Evolutionary conservation across 2,888 invertebrate species (phyloP).

Genomic region (Oscheius sp.): DNA sequence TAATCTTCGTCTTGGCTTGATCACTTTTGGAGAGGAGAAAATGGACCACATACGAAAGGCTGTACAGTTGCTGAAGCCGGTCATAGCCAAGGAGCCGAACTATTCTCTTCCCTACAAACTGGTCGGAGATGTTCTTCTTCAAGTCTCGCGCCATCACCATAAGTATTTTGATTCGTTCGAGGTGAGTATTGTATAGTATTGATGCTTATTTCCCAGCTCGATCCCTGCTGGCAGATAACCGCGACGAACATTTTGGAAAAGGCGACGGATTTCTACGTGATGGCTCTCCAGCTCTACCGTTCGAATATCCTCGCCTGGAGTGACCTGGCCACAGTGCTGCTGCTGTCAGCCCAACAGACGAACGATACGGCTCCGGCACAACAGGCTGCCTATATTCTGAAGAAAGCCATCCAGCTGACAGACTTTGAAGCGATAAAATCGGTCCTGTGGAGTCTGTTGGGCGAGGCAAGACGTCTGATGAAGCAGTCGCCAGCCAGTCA

Average conservation of each 20-base stretch:
- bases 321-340: conserved; percentile 44
- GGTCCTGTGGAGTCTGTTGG: conserved; percentile 46
- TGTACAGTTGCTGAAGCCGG: conserved; percentile 15
- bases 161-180: conserved; percentile 23
- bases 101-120: conserved; percentile 37
- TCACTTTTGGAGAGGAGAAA: conserved; percentile 38
- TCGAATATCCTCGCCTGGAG: conserved; percentile 43
- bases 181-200: conserved; percentile 2
- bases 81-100: neutral
- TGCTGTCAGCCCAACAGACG: conserved; percentile 36
- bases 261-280: conserved; percentile 42
- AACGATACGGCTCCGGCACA: conserved; percentile 30
- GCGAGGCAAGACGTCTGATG: conserved; percentile 40
- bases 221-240: conserved; percentile 38
- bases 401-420: conserved; percentile 41
- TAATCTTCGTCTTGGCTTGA: conserved; percentile 40
- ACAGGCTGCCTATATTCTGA: conserved; percentile 31
- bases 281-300: conserved; percentile 36
- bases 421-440: conserved; percentile 37
- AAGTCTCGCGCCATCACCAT: conserved; percentile 12
- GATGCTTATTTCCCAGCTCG: conserved; percentile 23
- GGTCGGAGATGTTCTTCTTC: conserved; percentile 36
- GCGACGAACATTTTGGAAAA: conserved; percentile 26
- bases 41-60: conserved; percentile 35
- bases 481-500: conserved; percentile 29